Evolutionary conservation across 2,888 invertebrate species (phyloP), one percentile per base, ranked within the genome.

Genomic region (Amaurobius ferox): DNA sequence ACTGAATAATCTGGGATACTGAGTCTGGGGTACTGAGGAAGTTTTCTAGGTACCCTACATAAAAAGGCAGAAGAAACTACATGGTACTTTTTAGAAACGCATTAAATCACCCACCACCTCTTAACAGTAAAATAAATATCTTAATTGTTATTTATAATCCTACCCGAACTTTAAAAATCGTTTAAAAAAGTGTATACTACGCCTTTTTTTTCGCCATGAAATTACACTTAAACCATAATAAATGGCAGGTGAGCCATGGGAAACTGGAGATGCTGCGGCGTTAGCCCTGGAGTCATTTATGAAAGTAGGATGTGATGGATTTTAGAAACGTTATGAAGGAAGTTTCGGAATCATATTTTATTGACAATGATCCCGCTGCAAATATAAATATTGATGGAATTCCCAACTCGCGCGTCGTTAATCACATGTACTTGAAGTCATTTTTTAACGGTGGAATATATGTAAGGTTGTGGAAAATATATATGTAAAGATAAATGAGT

Each of bases 321-420:
- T 72, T 39, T 28, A 40, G 66, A 35, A 66, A n/a, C 66, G 44
- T 62, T 71, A 83, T 83, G 77, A 83, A 83, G 83, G 77, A 77
- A 72, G 77, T 72, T 77, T 71, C 23, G 77, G 77, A 83, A 77
- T 77, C 83, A 83, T 83, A 83, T 83, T 83, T 83, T 83, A 83
- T 77, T 77, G 66, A 77, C 48, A 71, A 77, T 83, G 77, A 83
- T 83, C 83, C 83, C 83, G 29, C 71, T 66, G 77, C 76, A 77
- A 83, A 71, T 83, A 83, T 83, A 77, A 83, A 77, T 83, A 83
- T 77, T 83, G 83, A 83, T 66, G 44, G 7, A 55, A 35, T 23
- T 70, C 48, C 77, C 55, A 23, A 16, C 44, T 44, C 44, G 11
- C 2, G 11, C 11, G n/a, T 66, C 66, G 35, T 77, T 83, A 40